phyloP scores from a whole-genome alignment of 1,140 invertebrate species.

The Heliconius hermathena region DNA sequence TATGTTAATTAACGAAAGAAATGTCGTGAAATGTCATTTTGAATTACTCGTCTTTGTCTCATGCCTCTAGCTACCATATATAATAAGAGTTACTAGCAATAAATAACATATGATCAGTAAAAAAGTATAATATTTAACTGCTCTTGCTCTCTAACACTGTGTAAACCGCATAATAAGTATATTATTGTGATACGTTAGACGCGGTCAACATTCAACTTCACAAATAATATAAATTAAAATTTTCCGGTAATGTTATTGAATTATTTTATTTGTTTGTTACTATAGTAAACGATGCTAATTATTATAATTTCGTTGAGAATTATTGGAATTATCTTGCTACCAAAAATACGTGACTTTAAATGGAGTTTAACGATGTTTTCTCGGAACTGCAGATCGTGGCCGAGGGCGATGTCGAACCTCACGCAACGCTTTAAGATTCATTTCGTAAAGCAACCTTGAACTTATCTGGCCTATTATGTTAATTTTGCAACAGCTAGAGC shows the following conservation, averaged over 20 bases:
- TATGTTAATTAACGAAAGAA: neutral
- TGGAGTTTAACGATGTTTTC: slow-evolving; percentile 78
- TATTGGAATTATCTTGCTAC: slow-evolving; percentile 80
- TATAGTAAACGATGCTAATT: slow-evolving; percentile 78
- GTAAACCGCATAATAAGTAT: neutral
- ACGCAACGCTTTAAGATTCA: slow-evolving; percentile 59
- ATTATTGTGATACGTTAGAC: slow-evolving; percentile 1
- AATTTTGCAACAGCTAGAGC: slow-evolving; percentile 12
- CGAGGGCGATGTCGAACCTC: slow-evolving; percentile 54
- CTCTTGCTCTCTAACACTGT: neutral
- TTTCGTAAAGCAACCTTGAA: slow-evolving; percentile 65
- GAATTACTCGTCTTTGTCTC: neutral
- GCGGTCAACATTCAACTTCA: neutral
- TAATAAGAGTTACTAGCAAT: no score
- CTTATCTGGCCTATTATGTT: slow-evolving; percentile 40
- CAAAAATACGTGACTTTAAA: slow-evolving; percentile 72
- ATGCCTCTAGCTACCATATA: no score
- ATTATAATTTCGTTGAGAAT: slow-evolving; percentile 79
- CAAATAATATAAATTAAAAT: slow-evolving; percentile 1
- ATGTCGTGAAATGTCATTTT: neutral
- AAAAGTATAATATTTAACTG: neutral
- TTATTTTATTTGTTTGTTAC: slow-evolving; percentile 81
- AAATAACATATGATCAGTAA: neutral
- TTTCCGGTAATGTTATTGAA: slow-evolving; percentile 47
- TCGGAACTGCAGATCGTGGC: slow-evolving; percentile 59